Evolutionary conservation across 2,888 invertebrate genomes (phyloP).

Genomic region (Plagodis pulveraria): DNA sequence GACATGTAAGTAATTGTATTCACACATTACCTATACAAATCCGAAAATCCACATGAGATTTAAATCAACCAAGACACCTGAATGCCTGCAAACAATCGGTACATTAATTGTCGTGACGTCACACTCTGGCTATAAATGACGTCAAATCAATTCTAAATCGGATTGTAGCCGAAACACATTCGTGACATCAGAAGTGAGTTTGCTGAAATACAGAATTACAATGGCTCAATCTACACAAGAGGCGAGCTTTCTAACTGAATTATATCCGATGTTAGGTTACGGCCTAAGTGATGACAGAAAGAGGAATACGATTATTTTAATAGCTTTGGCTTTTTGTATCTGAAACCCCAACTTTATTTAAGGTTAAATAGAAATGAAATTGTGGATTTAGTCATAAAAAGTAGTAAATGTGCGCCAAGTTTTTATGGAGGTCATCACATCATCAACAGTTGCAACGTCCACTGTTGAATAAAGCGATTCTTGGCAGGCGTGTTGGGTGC

Average conservation of each 20-base stretch:
- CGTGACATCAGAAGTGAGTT: conserved; percentile 26
- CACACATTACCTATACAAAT: conserved; percentile 17
- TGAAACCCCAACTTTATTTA: no score
- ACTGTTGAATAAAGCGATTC: no score
- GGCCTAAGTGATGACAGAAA: conserved; percentile 11
- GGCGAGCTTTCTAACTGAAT: conserved; percentile 72
- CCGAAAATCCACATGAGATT: conserved; percentile 19
- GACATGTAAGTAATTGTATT: conserved; percentile 12
- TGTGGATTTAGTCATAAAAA: no score
- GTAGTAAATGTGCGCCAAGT: no score
- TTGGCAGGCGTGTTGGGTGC: no score
- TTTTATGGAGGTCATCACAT: no score
- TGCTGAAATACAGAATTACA: conserved; percentile 53
- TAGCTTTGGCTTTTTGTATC: no score
- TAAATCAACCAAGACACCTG: conserved; percentile 31
- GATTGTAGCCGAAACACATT: conserved; percentile 40
- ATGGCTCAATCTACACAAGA: conserved; percentile 76
- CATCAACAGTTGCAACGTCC: no score
- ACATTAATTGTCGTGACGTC: conserved; percentile 34
- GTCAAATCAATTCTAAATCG: conserved; percentile 54
- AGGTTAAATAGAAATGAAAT: no score
- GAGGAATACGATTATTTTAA: neutral
- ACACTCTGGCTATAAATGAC: conserved; percentile 45
- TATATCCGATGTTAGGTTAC: conserved; percentile 48
- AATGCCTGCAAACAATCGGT: conserved; percentile 27